Evolutionary conservation across 2,113 vertebrate genomes (phyloP).

Genomic region (Proteles cristata): DNA sequence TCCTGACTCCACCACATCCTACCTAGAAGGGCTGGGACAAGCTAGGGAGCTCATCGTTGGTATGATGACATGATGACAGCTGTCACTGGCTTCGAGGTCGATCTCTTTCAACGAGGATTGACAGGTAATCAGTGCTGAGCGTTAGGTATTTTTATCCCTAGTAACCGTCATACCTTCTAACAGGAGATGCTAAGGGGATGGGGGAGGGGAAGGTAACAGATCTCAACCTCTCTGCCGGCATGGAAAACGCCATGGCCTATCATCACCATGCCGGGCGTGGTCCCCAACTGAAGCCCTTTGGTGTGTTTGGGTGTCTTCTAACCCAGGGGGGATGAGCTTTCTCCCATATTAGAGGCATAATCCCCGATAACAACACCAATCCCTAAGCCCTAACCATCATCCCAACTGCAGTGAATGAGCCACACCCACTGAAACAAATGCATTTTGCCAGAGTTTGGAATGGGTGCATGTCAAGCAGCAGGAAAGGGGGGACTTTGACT

Average conservation of each 20-base stretch:
- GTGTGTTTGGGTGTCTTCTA: background rate
- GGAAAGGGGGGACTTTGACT: rapidly evolving
- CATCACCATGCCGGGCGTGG: background rate
- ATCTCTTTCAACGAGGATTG: background rate
- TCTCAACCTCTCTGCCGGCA: background rate
- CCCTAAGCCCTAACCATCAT: background rate
- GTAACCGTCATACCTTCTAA: background rate
- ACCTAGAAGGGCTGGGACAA: background rate
- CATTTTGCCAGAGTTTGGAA: background rate
- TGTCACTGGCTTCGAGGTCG: background rate
- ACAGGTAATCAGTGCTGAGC: background rate
- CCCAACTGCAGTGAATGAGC: rapidly evolving
- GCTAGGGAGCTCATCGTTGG: background rate
- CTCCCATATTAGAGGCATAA: background rate
- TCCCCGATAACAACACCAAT: rapidly evolving
- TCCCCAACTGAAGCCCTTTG: background rate
- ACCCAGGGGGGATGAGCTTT: background rate
- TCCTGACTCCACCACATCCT: background rate
- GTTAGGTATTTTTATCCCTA: too few relatives aligned
- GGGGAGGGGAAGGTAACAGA: rapidly evolving
- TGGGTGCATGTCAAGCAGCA: background rate
- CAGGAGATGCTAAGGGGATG: background rate
- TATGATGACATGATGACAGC: background rate
- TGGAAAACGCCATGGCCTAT: rapidly evolving
- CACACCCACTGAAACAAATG: rapidly evolving